Evolutionary conservation across 92 coral and sea anemone genomes (phyloP).

Genomic region (Muricea muricata): DNA sequence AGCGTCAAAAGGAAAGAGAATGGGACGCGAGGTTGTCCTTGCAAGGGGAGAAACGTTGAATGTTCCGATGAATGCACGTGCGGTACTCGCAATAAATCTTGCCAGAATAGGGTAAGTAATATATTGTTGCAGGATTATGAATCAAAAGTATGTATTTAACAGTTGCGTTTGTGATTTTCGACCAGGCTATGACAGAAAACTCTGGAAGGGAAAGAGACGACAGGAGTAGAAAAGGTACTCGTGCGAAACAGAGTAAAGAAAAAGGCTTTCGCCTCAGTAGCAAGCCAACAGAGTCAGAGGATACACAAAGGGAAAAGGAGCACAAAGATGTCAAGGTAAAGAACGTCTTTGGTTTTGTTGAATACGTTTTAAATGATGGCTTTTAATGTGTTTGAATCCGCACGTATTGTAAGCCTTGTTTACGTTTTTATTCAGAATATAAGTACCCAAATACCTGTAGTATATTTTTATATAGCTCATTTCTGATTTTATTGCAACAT

Average conservation of each 20-base stretch:
- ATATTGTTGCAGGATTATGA: background rate
- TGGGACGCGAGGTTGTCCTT: slow-evolving; percentile 36
- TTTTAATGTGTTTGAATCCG: background rate
- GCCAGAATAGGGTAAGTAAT: slow-evolving; percentile 33
- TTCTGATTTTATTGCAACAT: background rate
- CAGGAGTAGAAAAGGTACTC: background rate
- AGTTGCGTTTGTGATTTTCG: background rate
- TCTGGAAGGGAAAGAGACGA: background rate
- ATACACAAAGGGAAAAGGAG: background rate
- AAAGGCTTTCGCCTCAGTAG: background rate
- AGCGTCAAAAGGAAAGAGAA: slow-evolving; percentile 20
- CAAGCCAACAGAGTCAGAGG: background rate
- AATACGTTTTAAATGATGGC: background rate
- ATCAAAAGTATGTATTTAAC: background rate
- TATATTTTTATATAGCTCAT: background rate
- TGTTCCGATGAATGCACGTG: slow-evolving; percentile 7
- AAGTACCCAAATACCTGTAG: background rate
- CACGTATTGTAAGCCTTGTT: background rate
- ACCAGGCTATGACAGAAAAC: background rate
- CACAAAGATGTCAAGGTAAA: slow-evolving; percentile 12
- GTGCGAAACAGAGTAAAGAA: background rate
- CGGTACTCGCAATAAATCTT: slow-evolving; percentile 26
- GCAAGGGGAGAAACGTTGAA: slow-evolving; percentile 32
- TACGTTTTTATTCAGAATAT: background rate
- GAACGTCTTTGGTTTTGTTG: background rate